Evolutionary conservation across 2,888 invertebrate genomes (phyloP), one percentile per base, ranked within the genome.

Genomic region (Clepsis dumicolana): DNA sequence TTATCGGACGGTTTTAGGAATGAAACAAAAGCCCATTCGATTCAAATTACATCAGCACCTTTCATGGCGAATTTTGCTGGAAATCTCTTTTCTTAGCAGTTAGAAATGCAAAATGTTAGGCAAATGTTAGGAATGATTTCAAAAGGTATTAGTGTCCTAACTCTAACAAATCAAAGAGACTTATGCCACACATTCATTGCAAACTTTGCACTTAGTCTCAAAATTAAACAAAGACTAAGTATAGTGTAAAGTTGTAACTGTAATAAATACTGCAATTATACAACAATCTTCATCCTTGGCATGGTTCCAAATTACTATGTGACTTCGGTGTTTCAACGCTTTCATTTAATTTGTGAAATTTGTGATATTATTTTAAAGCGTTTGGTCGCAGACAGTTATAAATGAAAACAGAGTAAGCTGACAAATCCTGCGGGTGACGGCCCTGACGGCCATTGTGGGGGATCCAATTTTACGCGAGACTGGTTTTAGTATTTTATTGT

Each of bases 11-110:
- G 75, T 81, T 87, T 86, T 81, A 69, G 79, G 65, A 77, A 76
- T 72, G 73, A 80, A 85, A 89, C 87, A 88, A 90, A 87, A 86
- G 83, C 78, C 83, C 81, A 85, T 88, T 89, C 76, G 81, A 86
- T 87, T 87, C 82, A 84, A 88, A 88, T 88, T 85, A 86, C 82
- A 72, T 77, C 74, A 73, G 73, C 71, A 69, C 80, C 80, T 74
- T 80, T 80, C 74, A 74, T 72, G 81, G 83, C 74, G 72, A 74
- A 78, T 73, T 77, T 75, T 71, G 73, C 73, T 74, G 71, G 73
- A 75, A 75, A 76, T 77, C 74, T 71, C 53, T 24, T 63, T 24
- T 35, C 50, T 53, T 38, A 59, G 44, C 63, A 53, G 52, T 64
- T 64, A 60, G 59, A 57, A 64, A 54, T 66, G 69, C 53, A 44